A percentile compares a stretch with the other conserved stretches of the same genome.
These are phyloP conservation scores for Dasypogon diadema DNA, from an alignment of 2,888 invertebrate species.

Conservation along the genomic window DNA sequence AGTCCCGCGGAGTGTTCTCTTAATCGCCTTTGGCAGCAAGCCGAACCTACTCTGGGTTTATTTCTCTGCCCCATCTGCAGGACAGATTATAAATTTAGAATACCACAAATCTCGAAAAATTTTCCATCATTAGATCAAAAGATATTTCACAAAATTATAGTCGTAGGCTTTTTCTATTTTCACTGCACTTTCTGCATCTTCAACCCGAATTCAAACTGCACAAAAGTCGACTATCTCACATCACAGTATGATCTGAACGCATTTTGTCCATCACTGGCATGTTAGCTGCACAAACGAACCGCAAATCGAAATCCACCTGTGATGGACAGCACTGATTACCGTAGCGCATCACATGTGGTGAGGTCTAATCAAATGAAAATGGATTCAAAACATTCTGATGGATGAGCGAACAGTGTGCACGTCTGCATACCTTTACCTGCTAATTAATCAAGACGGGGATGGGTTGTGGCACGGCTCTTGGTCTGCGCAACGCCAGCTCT, in stretches of 20 bases:
- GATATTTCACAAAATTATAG: too few relatives aligned
- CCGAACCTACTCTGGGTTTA: too few relatives aligned
- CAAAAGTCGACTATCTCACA: too few relatives aligned
- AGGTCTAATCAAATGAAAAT: slow-evolving; percentile 10
- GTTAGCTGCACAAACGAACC: background rate
- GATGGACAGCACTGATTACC: slow-evolving; percentile 15
- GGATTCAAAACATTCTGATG: background rate
- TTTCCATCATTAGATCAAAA: too few relatives aligned
- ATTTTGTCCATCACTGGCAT: background rate
- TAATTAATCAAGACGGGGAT: slow-evolving; percentile 10
- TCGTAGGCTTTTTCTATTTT: too few relatives aligned
- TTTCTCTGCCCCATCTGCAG: too few relatives aligned
- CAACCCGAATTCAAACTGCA: too few relatives aligned
- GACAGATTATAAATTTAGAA: too few relatives aligned
- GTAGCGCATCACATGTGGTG: background rate
- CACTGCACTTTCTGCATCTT: too few relatives aligned
- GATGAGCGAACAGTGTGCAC: background rate
- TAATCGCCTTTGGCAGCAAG: too few relatives aligned
- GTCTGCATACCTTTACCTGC: slow-evolving; percentile 5
- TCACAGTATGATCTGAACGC: background rate
- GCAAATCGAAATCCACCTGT: background rate
- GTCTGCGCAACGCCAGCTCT: background rate
- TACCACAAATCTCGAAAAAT: too few relatives aligned
- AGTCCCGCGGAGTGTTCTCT: too few relatives aligned
- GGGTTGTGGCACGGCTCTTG: background rate